Percentiles rank a stretch among this genome's conserved stretches.
These are phyloP conservation scores for Sycophila texana DNA, from an alignment of 2,888 invertebrate species.

Conservation along the genomic window DNA sequence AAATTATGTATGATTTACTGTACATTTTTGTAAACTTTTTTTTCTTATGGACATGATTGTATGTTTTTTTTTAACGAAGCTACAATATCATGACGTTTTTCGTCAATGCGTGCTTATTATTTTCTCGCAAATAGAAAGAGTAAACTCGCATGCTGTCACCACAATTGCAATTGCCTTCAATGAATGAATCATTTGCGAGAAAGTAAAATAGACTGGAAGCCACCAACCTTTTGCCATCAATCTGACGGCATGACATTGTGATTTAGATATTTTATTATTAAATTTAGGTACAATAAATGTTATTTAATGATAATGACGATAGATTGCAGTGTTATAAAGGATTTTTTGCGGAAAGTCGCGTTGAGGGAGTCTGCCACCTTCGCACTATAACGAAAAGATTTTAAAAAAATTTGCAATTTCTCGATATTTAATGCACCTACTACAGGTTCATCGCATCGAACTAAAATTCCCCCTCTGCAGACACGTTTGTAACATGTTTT, in stretches of 20 bases:
- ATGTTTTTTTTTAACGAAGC: conserved; percentile 44
- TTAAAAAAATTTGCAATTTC: conserved; percentile 48
- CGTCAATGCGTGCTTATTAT: conserved; percentile 58
- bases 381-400: conserved; percentile 32
- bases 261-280: conserved; percentile 73
- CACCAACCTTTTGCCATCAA: conserved; percentile 61
- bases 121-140: conserved; percentile 39
- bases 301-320: conserved; percentile 71
- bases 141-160: conserved; percentile 43
- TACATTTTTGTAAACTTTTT: conserved; percentile 43
- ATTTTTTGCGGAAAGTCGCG: conserved; percentile 51
- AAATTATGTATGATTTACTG: conserved; percentile 35
- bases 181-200: conserved; percentile 59
- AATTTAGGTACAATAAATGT: conserved; percentile 72
- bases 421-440: conserved; percentile 38
- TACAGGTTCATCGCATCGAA: conserved; percentile 44
- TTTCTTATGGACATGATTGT: conserved; percentile 34
- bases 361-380: conserved; percentile 60
- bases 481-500: conserved; percentile 45
- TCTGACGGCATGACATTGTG: conserved; percentile 68
- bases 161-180: conserved; percentile 53
- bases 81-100: conserved; percentile 46
- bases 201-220: conserved; percentile 63
- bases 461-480: conserved; percentile 30
- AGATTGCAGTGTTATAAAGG: conserved; percentile 65